These are phyloP conservation scores for Colletes gigas DNA, from an alignment of 1,140 invertebrate genomes.

Conservation along the genomic window DNA sequence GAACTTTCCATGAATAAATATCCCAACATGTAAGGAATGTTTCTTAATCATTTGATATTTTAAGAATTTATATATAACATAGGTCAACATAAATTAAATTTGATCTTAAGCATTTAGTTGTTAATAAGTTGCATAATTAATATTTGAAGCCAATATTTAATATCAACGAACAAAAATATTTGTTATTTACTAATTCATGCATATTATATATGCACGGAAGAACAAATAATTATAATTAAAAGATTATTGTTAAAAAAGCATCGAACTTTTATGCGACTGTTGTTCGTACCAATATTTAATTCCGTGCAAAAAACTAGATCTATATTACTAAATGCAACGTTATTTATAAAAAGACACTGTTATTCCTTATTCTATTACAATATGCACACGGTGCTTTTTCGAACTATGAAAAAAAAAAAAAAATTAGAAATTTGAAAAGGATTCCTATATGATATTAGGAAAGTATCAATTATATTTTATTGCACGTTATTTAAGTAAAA, in stretches of 20 bases:
- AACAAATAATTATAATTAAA: conserved; percentile 11
- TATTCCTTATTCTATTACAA: background rate
- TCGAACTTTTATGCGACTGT: conserved; percentile 9
- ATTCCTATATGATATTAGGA: background rate
- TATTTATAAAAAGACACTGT: background rate
- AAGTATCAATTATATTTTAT: conserved; percentile 8
- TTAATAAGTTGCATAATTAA: background rate
- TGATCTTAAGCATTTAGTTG: background rate
- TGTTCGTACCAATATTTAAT: background rate
- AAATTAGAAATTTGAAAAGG: background rate
- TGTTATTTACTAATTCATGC: background rate
- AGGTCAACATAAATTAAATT: background rate
- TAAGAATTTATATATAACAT: background rate
- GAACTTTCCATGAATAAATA: background rate
- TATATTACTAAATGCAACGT: background rate
- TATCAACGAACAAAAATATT: background rate
- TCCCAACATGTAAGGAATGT: conserved; percentile 5
- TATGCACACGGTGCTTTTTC: background rate
- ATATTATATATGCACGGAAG: background rate
- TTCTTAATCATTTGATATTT: background rate
- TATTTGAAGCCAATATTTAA: no score
- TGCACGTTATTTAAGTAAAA: conserved; percentile 1
- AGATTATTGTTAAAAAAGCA: background rate
- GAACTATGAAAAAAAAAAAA: background rate
- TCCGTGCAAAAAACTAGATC: background rate